A percentile compares a stretch with the other conserved stretches of the same genome.
phyloP scores from a whole-genome alignment of 1,140 invertebrate genomes.

The Sipha flava region DNA sequence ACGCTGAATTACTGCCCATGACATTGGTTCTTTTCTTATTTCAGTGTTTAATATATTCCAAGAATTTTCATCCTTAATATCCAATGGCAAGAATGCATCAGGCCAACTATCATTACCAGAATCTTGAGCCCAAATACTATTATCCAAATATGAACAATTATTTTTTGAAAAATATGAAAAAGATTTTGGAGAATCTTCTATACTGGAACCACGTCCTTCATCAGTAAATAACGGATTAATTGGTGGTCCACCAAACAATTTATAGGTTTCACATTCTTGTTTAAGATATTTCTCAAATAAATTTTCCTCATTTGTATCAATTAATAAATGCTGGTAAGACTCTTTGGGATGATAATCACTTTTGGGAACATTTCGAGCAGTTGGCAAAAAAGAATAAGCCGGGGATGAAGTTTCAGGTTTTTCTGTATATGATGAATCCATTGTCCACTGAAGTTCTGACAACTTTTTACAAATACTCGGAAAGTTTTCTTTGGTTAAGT shows the following conservation, averaged over 20 bases:
- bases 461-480: conserved; percentile 18
- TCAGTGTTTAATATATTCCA: not conserved
- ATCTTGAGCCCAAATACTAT: conserved; percentile 29
- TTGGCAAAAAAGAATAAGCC: conserved; percentile 20
- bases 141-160: conserved; percentile 23
- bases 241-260: conserved; percentile 18
- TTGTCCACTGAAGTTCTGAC: conserved; percentile 21
- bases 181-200: conserved; percentile 22
- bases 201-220: conserved; percentile 28
- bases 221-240: conserved; percentile 27
- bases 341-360: conserved; percentile 29
- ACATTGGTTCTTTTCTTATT: conserved; percentile 6
- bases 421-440: not conserved
- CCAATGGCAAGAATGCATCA: conserved; percentile 22
- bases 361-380: conserved; percentile 17
- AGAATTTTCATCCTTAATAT: conserved; percentile 7
- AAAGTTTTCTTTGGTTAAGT: conserved; percentile 27
- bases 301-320: conserved; percentile 23
- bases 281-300: conserved; percentile 25
- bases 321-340: conserved; percentile 1
- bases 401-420: conserved; percentile 18
- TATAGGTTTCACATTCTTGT: conserved; percentile 27
- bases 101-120: conserved; percentile 29
- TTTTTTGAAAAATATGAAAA: conserved; percentile 32
- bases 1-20: conserved; percentile 26